phyloP scores from a whole-genome alignment of 2,797 vertebrate species.

The Steatocranus sp. region DNA sequence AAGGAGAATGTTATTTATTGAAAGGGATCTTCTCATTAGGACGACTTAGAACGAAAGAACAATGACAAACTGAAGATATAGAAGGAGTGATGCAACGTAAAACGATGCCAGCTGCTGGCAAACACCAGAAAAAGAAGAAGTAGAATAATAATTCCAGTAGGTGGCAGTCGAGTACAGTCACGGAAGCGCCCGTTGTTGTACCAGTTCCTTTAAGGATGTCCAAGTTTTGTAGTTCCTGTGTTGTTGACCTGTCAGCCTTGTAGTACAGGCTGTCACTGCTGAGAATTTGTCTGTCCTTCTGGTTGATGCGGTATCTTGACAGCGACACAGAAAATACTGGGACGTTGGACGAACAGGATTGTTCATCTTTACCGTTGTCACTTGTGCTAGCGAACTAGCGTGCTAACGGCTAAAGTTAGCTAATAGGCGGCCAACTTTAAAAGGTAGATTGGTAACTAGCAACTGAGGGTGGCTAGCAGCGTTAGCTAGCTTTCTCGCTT shows the following conservation, averaged over 20 bases:
- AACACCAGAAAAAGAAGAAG: not conserved
- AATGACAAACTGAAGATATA: not conserved
- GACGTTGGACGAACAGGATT: not conserved
- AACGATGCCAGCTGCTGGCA: not conserved
- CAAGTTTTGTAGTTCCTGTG: conserved; percentile 64
- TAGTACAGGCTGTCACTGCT: conserved; percentile 57
- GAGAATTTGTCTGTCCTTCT: not conserved
- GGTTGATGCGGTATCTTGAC: not conserved
- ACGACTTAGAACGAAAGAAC: not conserved
- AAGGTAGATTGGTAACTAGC: conserved; percentile 26
- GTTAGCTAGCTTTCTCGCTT: conserved; percentile 7
- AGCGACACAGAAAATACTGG: not conserved
- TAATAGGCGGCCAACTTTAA: conserved; percentile 17
- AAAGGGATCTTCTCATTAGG: not conserved
- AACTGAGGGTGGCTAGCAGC: conserved; percentile 14
- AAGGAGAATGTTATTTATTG: not conserved
- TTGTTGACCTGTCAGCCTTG: conserved; percentile 70
- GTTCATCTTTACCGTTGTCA: not conserved
- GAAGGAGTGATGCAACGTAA: not conserved
- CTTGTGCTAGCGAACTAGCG: not conserved
- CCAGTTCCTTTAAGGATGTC: conserved; percentile 41
- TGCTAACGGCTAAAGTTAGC: conserved; percentile 44
- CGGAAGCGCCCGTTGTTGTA: conserved; percentile 6
- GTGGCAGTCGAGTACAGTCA: not conserved
- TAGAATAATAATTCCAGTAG: not conserved